A percentile compares a stretch with the other conserved stretches of the same genome.
These are phyloP conservation scores for Siderastrea siderea DNA, from an alignment of 92 coral and sea anemone genomes.

Conservation along the genomic window DNA sequence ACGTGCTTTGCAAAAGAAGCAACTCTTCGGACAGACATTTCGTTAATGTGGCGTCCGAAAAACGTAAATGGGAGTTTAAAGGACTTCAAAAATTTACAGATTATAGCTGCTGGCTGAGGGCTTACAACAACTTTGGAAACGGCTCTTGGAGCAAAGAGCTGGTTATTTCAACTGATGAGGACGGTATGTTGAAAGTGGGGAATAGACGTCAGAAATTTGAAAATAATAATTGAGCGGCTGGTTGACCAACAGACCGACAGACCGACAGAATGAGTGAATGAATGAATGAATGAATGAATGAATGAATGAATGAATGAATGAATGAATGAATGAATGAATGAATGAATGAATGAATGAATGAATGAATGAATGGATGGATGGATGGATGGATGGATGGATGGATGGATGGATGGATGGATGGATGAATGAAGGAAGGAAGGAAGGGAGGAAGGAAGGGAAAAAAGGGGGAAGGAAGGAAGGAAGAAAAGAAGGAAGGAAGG, in stretches of 20 bases:
- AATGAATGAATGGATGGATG: no score
- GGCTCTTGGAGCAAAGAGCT: slow-evolving; percentile 30
- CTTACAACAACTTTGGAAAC: slow-evolving; percentile 36
- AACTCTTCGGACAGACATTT: slow-evolving; percentile 8
- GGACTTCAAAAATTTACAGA: slow-evolving; percentile 6
- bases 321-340: no score
- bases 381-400: no score
- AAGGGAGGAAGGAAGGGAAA: no score
- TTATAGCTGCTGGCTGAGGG: slow-evolving; percentile 38
- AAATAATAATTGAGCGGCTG: not conserved
- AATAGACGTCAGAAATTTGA: not conserved
- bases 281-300: no score
- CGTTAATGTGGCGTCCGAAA: not conserved
- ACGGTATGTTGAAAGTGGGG: slow-evolving; percentile 14
- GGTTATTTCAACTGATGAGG: slow-evolving; percentile 42
- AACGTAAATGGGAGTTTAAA: not conserved
- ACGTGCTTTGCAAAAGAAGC: not conserved
- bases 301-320: no score
- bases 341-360: no score
- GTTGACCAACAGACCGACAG: not conserved
- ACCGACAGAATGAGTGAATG: no score
- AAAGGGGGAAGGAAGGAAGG: no score
- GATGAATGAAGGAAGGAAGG: no score
- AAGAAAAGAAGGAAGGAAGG: no score
- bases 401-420: no score